phyloP scores from a whole-genome alignment of 2,888 invertebrate genomes.

The Fabriciana adippe region DNA sequence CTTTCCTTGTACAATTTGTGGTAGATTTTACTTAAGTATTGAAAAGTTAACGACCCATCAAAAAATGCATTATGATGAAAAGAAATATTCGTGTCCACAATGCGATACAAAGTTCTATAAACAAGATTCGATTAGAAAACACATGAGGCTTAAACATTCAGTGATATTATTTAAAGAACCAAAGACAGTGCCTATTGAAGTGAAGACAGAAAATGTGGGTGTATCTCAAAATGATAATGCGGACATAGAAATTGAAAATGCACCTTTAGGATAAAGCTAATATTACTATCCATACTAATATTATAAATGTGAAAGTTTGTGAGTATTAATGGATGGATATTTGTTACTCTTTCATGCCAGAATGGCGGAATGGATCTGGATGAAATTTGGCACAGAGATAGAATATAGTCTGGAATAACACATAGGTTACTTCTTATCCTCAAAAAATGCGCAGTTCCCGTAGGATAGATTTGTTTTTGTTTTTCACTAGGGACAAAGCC shows the following conservation, averaged over 20 bases:
- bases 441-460: no score
- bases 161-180: slow-evolving; percentile 10
- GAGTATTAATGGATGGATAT: no score
- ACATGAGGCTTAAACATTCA: slow-evolving; percentile 44
- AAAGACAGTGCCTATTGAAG: slow-evolving; percentile 14
- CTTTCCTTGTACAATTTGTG: slow-evolving; percentile 58
- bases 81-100: slow-evolving; percentile 54
- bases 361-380: no score
- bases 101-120: slow-evolving; percentile 57
- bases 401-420: no score
- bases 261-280: background rate
- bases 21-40: slow-evolving; percentile 55
- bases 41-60: slow-evolving; percentile 57
- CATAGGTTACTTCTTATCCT: no score
- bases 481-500: no score
- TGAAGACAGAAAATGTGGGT: slow-evolving; percentile 27
- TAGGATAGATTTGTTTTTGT: no score
- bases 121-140: slow-evolving; percentile 49
- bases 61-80: slow-evolving; percentile 57
- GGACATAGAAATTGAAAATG: slow-evolving; percentile 2
- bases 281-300: no score
- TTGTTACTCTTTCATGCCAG: no score
- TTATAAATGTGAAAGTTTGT: no score
- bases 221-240: slow-evolving; percentile 13
- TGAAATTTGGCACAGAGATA: no score